Percentiles rank a stretch among this genome's conserved stretches.
Evolutionary conservation across 2,797 vertebrate species (phyloP).

Genomic region (Anabas testudineus): DNA sequence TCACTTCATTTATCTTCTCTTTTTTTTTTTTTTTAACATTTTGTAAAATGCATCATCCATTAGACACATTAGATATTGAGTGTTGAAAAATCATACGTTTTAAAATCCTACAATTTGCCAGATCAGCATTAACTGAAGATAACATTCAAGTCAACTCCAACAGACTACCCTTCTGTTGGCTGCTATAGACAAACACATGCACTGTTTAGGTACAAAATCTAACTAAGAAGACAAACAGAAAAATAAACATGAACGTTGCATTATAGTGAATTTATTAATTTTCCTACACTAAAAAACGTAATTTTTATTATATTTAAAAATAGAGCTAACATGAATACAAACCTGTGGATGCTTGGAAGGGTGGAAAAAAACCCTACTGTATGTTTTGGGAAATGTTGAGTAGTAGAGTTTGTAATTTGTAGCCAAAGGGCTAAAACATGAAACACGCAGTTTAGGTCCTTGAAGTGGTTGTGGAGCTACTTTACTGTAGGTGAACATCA

Average conservation of each 20-base stretch:
- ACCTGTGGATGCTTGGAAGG: constrained; percentile 2
- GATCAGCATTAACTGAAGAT: too few species aligned
- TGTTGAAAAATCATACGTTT: too few species aligned
- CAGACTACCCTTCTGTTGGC: not conserved
- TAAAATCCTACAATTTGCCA: too few species aligned
- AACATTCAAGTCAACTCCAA: not conserved
- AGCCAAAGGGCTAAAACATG: constrained; percentile 28
- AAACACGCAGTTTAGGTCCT: constrained; percentile 15
- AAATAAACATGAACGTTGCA: not conserved
- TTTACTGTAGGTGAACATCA: constrained; percentile 27
- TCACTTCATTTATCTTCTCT: not conserved
- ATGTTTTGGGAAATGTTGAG: constrained; percentile 7
- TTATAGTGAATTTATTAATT: not conserved
- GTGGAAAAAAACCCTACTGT: constrained; percentile 9
- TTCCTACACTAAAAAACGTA: not conserved
- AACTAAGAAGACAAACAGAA: not conserved
- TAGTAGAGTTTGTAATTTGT: constrained; percentile 31
- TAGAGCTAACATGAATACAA: constrained; percentile 1
- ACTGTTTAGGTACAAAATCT: not conserved
- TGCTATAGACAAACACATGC: not conserved
- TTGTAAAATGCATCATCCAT: too few species aligned
- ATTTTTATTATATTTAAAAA: constrained; percentile 1
- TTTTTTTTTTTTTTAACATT: not conserved
- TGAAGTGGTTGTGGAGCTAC: constrained; percentile 15
- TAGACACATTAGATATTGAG: too few species aligned